Percentiles rank a stretch among this genome's conserved stretches.
Conservation (phyloP, 2,888 invertebrate species). For the Lypha dubia region DNA sequence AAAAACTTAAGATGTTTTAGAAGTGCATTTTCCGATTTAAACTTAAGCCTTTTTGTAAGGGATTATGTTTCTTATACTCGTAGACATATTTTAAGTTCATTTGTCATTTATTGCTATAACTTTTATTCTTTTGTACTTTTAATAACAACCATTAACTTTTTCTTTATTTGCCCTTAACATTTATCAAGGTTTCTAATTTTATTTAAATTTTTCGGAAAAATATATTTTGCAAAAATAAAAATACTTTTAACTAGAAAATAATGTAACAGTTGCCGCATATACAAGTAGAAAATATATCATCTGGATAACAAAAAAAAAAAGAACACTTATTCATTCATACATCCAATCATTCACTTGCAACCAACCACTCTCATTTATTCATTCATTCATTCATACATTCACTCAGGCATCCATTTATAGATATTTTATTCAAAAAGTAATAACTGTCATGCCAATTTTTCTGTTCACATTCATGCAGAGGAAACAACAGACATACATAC, state of each 20-base stretch:
- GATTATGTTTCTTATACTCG: background rate
- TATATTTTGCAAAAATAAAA: constrained; percentile 12
- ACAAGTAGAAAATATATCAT: constrained; percentile 25
- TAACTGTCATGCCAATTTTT: constrained; percentile 66
- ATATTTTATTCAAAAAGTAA: constrained; percentile 65
- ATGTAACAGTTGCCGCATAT: background rate
- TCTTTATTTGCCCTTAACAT: background rate
- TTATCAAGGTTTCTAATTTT: constrained; percentile 23
- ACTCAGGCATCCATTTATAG: constrained; percentile 36
- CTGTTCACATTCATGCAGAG: constrained; percentile 40
- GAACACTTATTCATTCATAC: constrained; percentile 7
- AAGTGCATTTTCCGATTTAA: no score
- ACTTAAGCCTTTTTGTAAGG: no score
- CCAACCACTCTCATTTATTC: constrained; percentile 6
- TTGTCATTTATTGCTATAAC: background rate
- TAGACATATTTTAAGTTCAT: background rate
- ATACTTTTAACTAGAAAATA: constrained; percentile 1
- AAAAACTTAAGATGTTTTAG: no score
- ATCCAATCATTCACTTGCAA: constrained; percentile 20
- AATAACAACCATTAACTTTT: constrained; percentile 21
- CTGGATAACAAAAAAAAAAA: background rate
- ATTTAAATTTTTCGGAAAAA: constrained; percentile 23
- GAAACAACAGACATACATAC: constrained; percentile 3
- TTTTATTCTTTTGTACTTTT: background rate
- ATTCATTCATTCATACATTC: constrained; percentile 7